Conservation (phyloP, 2,113 vertebrate species). For the Eubucco bourcierii region DNA sequence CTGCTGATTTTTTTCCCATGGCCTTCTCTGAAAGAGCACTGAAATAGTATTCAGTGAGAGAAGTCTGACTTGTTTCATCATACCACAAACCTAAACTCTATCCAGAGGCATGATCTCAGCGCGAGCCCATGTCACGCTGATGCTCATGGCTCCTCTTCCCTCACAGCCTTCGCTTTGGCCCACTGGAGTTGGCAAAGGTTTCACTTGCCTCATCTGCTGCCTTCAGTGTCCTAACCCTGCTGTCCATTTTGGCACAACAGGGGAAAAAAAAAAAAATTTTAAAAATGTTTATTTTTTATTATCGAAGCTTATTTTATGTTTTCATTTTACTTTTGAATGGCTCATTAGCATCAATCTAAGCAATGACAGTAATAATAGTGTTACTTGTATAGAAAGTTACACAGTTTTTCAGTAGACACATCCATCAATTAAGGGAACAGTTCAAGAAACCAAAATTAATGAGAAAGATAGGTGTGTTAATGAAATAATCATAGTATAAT, state of each 20-base stretch:
- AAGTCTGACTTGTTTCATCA: conserved; percentile 1
- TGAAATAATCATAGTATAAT: conserved; percentile 90
- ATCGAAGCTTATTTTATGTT: conserved; percentile 66
- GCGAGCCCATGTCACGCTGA: neutral
- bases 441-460: conserved; percentile 85
- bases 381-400: conserved; percentile 82
- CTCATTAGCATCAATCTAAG: conserved; percentile 80
- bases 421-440: conserved; percentile 85
- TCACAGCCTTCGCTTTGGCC: neutral
- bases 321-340: conserved; percentile 72
- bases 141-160: neutral
- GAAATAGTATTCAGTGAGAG: neutral
- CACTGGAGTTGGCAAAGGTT: neutral
- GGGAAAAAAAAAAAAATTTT: too few relatives aligned
- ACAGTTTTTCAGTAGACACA: conserved; percentile 81
- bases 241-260: conserved; percentile 27
- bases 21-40: neutral
- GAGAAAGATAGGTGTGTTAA: conserved; percentile 89
- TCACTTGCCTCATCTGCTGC: neutral
- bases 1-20: neutral
- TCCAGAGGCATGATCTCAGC: neutral
- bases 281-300: neutral
- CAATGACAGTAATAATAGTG: conserved; percentile 85
- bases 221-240: neutral
- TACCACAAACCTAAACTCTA: neutral